Base-by-base conservation (phyloP, 2,888 invertebrate genomes). In the Campaea margaritaria region DNA sequence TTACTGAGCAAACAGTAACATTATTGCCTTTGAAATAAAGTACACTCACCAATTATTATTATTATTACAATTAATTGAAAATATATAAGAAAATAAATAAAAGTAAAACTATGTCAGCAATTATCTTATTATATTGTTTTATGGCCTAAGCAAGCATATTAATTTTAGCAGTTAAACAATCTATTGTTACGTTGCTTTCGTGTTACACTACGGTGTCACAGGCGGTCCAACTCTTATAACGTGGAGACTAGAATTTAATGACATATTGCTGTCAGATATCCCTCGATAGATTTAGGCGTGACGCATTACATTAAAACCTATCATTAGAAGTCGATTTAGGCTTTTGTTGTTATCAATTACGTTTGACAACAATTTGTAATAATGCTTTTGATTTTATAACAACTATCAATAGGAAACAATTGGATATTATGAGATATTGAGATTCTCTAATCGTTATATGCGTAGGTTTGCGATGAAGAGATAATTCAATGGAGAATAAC, bases 301-400 rank as follows among this genome's bases (percentile, higher is more conserved):
- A 86, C 82, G 75, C 67, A 78, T 81, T 83, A 79, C 80, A 82
- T 85, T 81, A 83, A 77, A 83, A 73, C 70, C 77, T 82, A 81
- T 86, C 84, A 89, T 89, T 88, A 89, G 75, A 82, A 78, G 71
- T 78, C 82, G 80, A 86, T 87, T 85, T 81, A 72, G 75, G 67
- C 68, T 79, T 78, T 75, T 68, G 69, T 76, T 72, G 75, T 85
- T 83, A 88, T 88, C 83, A 82, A 87, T 89, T 86, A 81, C 77
- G 75, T 75, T 79, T 83, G 83, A 85, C 84, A 82, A 85, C 85
- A 81, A 85, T 82, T 80, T 79, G 79, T 82, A 72, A n/a, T n/a
- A n/a, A 72, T 76, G 69, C 64, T 70, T 78, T 78, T 76, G 75
- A 83, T 81, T 76, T 79, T 70, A 47, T 47, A 47, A 48, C 41